These are phyloP conservation scores for Alcedo quadribrachys DNA, from an alignment of 2,797 vertebrate genomes.

Conservation along the genomic window DNA sequence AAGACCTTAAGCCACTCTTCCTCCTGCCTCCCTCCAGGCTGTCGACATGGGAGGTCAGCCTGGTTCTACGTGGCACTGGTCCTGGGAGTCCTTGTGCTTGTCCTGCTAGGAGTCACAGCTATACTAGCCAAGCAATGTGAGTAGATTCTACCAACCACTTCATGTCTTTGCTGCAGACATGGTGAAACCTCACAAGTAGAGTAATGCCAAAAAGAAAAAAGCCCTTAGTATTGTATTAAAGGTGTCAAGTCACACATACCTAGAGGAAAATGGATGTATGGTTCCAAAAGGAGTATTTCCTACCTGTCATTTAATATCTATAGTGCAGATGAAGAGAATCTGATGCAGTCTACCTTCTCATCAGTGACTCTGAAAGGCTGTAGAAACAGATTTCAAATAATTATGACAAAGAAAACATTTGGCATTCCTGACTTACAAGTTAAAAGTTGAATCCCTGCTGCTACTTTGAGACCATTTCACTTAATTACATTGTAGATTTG, in stretches of 20 bases:
- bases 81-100: conserved; percentile 10
- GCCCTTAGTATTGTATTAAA: fast-evolving
- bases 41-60: background rate
- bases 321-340: background rate
- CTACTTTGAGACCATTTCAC: background rate
- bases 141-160: background rate
- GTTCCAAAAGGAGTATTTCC: background rate
- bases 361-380: background rate
- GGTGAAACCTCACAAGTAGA: background rate
- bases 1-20: background rate
- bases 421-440: background rate
- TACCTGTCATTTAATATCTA: background rate
- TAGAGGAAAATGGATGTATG: background rate
- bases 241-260: background rate
- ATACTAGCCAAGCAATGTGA: background rate
- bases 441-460: background rate
- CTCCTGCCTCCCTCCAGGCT: background rate
- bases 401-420: background rate
- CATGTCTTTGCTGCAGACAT: background rate
- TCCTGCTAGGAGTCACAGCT: background rate
- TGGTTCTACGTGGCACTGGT: background rate
- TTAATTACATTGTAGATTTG: background rate
- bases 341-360: background rate
- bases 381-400: background rate
- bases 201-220: background rate